A percentile compares a stretch with the other conserved stretches of the same genome.
These are phyloP conservation scores for Pterocles burchelli DNA, from an alignment of 2,113 vertebrate genomes.

Conservation along the genomic window DNA sequence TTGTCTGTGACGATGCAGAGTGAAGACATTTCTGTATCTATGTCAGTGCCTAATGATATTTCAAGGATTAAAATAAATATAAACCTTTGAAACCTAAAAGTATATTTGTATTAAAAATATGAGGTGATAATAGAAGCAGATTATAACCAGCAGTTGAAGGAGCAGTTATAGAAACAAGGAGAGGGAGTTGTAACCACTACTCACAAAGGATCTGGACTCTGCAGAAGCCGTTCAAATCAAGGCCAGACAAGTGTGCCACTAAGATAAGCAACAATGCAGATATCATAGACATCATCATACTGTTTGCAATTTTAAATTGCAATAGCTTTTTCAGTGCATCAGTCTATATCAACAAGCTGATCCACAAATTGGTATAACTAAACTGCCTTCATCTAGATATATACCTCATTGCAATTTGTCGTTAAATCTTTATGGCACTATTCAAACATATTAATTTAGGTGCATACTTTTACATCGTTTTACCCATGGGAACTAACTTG, in stretches of 20 bases:
- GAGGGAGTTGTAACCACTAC: not conserved
- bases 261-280: not conserved
- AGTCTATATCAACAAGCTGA: not conserved
- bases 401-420: not conserved
- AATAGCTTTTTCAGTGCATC: not conserved
- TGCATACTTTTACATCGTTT: not conserved
- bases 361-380: not conserved
- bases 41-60: conserved; percentile 10
- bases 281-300: not conserved
- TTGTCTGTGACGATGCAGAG: conserved; percentile 18
- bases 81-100: conserved; percentile 8
- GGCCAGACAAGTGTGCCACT: not conserved
- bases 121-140: not conserved
- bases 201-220: not conserved
- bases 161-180: not conserved
- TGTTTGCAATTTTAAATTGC: not conserved
- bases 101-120: conserved; percentile 16
- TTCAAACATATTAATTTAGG: not conserved
- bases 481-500: not conserved
- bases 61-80: conserved; percentile 37
- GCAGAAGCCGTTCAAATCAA: not conserved
- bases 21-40: not conserved
- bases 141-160: not conserved
- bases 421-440: not conserved
- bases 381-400: not conserved